phyloP scores from a whole-genome alignment of 2,113 vertebrate species.

The Drymodes brunneopygia region DNA sequence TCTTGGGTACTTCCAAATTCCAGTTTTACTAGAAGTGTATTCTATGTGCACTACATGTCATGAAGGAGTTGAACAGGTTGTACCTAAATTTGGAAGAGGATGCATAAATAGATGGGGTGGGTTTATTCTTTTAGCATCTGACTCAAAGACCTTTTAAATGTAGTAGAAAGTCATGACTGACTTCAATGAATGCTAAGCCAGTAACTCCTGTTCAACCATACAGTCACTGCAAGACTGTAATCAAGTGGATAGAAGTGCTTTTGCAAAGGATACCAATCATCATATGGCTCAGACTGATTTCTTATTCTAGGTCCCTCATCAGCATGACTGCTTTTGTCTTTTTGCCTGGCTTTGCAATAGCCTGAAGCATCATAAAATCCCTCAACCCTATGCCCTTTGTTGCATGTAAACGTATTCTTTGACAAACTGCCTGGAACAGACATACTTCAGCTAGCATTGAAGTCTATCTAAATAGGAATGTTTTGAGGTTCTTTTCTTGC shows the following conservation, averaged over 20 bases:
- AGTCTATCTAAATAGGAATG: slow-evolving; percentile 11
- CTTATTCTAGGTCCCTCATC: background rate
- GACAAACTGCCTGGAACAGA: slow-evolving; percentile 1
- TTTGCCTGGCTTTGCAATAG: background rate
- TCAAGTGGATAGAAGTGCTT: background rate
- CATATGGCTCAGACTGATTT: background rate
- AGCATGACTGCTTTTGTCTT: slow-evolving; percentile 16
- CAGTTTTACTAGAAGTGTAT: background rate
- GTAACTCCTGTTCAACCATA: background rate
- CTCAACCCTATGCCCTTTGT: background rate
- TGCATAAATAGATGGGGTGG: background rate
- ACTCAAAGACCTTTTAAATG: background rate
- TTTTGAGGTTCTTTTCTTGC: slow-evolving; percentile 26
- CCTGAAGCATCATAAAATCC: slow-evolving; percentile 23
- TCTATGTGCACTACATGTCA: background rate
- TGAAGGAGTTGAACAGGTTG: background rate
- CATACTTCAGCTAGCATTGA: background rate
- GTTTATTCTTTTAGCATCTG: background rate
- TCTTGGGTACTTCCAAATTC: background rate
- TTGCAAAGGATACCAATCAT: background rate
- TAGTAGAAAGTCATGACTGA: background rate
- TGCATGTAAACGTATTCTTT: background rate
- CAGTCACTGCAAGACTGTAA: background rate
- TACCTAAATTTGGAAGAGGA: background rate
- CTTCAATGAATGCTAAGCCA: background rate